Base-by-base conservation (phyloP, 2,113 vertebrate species). In the Istiophorus platypterus region DNA sequence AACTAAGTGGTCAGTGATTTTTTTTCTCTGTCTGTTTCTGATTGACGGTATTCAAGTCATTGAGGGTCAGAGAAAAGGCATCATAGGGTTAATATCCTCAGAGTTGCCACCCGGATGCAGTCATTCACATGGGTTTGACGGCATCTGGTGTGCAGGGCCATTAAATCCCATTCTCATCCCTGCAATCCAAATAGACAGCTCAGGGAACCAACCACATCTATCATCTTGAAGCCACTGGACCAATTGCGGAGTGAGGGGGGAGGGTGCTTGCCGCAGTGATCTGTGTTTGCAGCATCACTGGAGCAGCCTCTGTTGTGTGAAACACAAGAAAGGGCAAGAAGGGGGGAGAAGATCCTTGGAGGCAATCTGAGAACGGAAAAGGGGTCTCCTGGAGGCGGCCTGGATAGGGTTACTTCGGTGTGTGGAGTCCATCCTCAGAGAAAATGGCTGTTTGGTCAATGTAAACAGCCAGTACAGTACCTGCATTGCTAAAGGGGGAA, bases 81-180 rank as follows among this genome's bases (percentile, higher is more conserved):
- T 54, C 17, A 93, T 67, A 81, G 94, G 94, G 95, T 95, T 95
- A 95, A 96, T 66, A 80, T 92, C 79, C 85, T 74, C 78, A 88
- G 84, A 58, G 82, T 52, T 83, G 72, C 89, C 89, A 93, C 94
- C 92, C 94, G 92, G 93, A 94, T 94, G 88, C 91, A 94, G 87
- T 94, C 90, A 90, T 89, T 90, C 87, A 85, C 87, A 83, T 72
- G 47, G 76, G 57, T 85, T 89, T 91, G 90, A 92, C 89, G 90
- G 93, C 92, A 93, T 95, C 92, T 95, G 89, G 78, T 90, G 91
- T 85, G 81, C 90, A 88, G 89, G 88, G 85, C 92, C 78, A 80
- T 92, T 92, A 95, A 94, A 94, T 93, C 93, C 93, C 89, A 86
- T 92, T 87, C 86, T 92, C 90, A 93, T 94, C 91, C 94, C 89